Conservation (phyloP, 2,113 vertebrate species). For the Rhipidura dahli region DNA sequence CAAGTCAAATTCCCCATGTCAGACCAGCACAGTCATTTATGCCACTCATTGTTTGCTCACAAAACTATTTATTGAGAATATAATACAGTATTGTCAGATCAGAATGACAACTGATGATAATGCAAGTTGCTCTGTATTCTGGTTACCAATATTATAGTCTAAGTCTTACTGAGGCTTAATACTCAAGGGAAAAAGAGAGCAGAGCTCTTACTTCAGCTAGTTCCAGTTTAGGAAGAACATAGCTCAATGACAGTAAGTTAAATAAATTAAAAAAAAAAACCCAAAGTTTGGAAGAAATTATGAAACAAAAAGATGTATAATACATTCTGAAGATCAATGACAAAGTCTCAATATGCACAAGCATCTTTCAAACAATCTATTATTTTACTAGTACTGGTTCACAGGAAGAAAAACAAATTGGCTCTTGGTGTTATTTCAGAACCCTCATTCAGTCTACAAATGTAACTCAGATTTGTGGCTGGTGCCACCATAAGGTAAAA, state of each 20-base stretch:
- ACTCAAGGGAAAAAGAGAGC: not conserved
- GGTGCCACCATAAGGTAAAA: not conserved
- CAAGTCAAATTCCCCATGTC: conserved; percentile 11
- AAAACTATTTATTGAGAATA: conserved; percentile 16
- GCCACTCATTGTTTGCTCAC: conserved; percentile 51
- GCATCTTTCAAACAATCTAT: not conserved
- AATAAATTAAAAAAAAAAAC: not conserved
- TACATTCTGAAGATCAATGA: not conserved
- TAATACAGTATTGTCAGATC: conserved; percentile 33
- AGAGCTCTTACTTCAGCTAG: not conserved
- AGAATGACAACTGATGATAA: conserved; percentile 38
- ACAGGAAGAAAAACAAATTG: not conserved
- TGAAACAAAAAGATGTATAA: not conserved
- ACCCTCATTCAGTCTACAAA: not conserved
- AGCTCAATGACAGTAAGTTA: not conserved
- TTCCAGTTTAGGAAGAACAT: not conserved
- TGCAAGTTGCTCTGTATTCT: not conserved
- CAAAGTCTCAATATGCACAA: not conserved
- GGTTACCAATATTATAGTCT: not conserved
- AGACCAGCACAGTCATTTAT: conserved; percentile 35
- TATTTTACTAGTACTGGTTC: not conserved
- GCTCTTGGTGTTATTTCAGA: not conserved
- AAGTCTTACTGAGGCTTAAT: not conserved
- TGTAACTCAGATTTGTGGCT: not conserved
- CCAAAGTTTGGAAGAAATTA: not conserved